Evolutionary conservation across 1,140 invertebrate species (phyloP).

Genomic region (Grapholita molesta): DNA sequence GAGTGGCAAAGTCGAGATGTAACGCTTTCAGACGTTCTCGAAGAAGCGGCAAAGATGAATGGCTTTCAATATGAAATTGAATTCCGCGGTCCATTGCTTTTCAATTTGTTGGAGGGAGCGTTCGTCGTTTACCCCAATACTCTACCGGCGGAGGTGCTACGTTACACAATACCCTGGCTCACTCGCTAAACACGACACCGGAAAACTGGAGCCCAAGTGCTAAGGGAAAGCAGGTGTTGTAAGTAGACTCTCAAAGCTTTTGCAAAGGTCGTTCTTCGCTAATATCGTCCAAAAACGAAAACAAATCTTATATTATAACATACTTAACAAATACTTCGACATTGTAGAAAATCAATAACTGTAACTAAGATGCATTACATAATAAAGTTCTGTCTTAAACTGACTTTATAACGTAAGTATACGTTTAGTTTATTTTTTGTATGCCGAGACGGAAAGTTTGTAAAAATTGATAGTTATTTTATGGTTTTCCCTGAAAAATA

Average conservation of each 20-base stretch:
- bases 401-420: too few relatives aligned
- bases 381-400: too few relatives aligned
- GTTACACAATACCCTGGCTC: conserved; percentile 15
- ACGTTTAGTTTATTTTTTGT: too few relatives aligned
- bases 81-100: conserved; percentile 81
- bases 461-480: too few relatives aligned
- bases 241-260: not conserved
- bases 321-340: too few relatives aligned
- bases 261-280: too few relatives aligned
- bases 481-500: too few relatives aligned
- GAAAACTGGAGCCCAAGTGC: not conserved
- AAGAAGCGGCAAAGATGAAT: conserved; percentile 76
- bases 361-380: too few relatives aligned
- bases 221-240: not conserved
- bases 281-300: too few relatives aligned
- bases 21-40: conserved; percentile 65
- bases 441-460: too few relatives aligned
- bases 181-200: conserved; percentile 14
- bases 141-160: not conserved
- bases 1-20: conserved; percentile 66
- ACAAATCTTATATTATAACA: too few relatives aligned
- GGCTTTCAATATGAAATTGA: conserved; percentile 82
- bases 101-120: conserved; percentile 77
- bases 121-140: conserved; percentile 54
- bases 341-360: too few relatives aligned